These are phyloP conservation scores for Trematocara macrostoma DNA, from an alignment of 2,113 vertebrate genomes.

Conservation along the genomic window DNA sequence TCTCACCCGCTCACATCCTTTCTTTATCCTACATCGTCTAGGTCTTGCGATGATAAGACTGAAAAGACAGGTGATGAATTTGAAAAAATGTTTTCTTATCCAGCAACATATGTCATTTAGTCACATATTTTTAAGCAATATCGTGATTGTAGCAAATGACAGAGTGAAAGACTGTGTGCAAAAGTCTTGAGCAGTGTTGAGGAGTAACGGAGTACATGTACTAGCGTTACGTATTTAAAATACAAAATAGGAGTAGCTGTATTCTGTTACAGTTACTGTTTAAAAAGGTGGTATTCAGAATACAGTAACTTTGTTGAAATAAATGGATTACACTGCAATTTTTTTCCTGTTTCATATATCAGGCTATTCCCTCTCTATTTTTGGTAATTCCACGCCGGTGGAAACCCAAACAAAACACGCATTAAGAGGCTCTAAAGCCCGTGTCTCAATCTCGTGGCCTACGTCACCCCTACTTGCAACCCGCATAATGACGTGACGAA, in stretches of 20 bases:
- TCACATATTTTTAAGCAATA: background rate
- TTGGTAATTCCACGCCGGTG: background rate
- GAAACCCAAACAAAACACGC: background rate
- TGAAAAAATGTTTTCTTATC: background rate
- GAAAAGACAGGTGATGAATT: background rate
- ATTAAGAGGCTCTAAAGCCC: background rate
- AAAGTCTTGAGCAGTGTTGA: background rate
- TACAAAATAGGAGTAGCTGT: background rate
- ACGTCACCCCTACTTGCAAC: background rate
- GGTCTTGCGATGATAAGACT: background rate
- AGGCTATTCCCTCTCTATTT: background rate
- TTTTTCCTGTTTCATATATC: background rate
- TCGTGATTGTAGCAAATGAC: background rate
- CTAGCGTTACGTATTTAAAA: background rate
- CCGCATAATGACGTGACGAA: background rate
- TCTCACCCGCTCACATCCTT: background rate
- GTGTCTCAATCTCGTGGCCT: background rate
- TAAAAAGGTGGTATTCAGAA: background rate
- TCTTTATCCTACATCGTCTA: background rate
- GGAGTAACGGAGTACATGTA: background rate
- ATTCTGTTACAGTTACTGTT: background rate
- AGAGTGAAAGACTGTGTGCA: background rate
- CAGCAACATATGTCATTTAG: background rate
- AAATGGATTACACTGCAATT: background rate
- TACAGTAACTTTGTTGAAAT: background rate